Evolutionary conservation across 2,113 vertebrate genomes (phyloP), one percentile per base, ranked within the genome.

Genomic region (Prunella himalayana): DNA sequence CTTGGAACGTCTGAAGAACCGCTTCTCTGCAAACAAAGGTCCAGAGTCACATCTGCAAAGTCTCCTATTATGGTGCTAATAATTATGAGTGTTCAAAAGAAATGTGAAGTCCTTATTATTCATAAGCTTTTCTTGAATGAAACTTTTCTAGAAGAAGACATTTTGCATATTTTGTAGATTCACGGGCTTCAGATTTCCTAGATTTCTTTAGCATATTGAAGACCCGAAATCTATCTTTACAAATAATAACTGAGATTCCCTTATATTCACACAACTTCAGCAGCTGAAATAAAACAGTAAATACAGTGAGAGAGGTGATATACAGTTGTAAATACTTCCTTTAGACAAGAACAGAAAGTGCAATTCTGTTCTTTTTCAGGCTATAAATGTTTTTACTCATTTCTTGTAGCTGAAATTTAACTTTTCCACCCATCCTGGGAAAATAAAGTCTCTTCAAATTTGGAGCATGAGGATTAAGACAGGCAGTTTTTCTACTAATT

Each of bases 1-100:
- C 79, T 98, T 99, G 13, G 98, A 97, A 19, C 98, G 98, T 14
- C 98, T 97, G 80, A 98, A 98, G 59, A 98, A 95, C 7, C 98
- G 97, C 83, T 99, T 99, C 96, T 99, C 99, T 99, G 98, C 5
- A n/a, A 95, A 94, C 50, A 93, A 28, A 94, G 24, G 86, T 2
- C 22, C 77, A 60, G 22, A 66, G 78, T 91, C 30, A 15, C 2
- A 35, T 1, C 66, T 51, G 35, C 57, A n/a, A 10, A 39, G 6
- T 3, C 37, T 33, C 33, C 45, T 8, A 2, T 2, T 30, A 30
- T 3, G 13, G 7, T 10, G 68, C 33, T 33, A 66, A 15, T 10
- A 49, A 23, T 27, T 42, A 23, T 1, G 2, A 31, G 15, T 21
- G 37, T 25, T 61, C 30, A 47, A 70, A 88, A 47, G 33, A 86